Evolutionary conservation across 2,797 vertebrate species (phyloP), one percentile per base, ranked within the genome.

Genomic region (Platalea minor): DNA sequence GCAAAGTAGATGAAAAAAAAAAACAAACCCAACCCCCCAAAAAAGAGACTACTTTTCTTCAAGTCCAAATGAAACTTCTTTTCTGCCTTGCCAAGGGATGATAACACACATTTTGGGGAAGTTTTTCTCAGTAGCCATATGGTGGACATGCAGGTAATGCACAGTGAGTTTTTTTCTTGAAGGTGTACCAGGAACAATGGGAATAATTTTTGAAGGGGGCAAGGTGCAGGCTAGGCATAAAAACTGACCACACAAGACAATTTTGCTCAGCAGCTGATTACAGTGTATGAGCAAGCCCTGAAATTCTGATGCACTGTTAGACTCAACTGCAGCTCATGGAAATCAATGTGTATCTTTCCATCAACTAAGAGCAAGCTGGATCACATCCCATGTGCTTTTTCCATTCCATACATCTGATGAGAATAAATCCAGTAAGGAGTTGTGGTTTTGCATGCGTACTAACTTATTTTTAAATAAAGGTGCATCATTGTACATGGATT

Each of bases 111-210:
- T 54, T 93, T 90, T 69, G 20, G 24, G 12, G 31, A 59, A 78
- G 5, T 45, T 26, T 63, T 68, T 73, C 75, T 70, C 2, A 4
- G n/a, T 70, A 82, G 21, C 5, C 6, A 6, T 51, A 7, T 20
- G 6, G 25, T 57, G 8, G 17, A 35, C 8, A 21, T 37, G 59
- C 6, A 4, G 3, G 14, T 63, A 21, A 46, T 65, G 7, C 9
- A 43, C 1, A 3, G 7, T 31, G 21, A 59, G 2, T 8, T 69
- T 65, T 65, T 79, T 69, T 29, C 26, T 80, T 54, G n/a, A 73
- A 85, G 23, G 31, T 25, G 3, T 61, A 54, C 1, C 13, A 53
- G 37, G 26, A 61, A 48, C 3, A 76, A 29, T 0, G 1, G 5
- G 29, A 65, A 67, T 59, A 60, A 48, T 59, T 53, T 67, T 20